Percentiles rank a stretch among this genome's conserved stretches.
phyloP scores from a whole-genome alignment of 2,888 invertebrate species.

The Polydrusus tereticollis region DNA sequence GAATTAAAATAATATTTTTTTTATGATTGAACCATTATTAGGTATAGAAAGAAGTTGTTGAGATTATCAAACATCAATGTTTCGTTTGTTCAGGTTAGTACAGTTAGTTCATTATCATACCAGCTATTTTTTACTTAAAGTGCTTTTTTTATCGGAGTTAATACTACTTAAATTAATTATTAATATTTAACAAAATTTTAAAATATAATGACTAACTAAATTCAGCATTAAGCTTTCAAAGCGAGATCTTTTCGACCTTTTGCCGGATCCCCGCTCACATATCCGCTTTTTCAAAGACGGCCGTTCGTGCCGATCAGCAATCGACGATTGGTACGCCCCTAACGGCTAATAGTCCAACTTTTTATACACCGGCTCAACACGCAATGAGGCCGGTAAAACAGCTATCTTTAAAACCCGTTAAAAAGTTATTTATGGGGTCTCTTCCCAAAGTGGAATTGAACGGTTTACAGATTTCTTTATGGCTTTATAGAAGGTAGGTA shows the following conservation, averaged over 20 bases:
- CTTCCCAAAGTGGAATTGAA: slow-evolving; percentile 14
- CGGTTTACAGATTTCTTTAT: slow-evolving; percentile 37
- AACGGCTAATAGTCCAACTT: slow-evolving; percentile 63
- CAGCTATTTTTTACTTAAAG: too few relatives aligned
- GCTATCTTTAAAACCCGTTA: slow-evolving; percentile 55
- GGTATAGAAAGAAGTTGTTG: too few relatives aligned
- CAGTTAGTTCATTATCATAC: too few relatives aligned
- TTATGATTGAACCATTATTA: too few relatives aligned
- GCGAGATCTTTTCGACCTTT: neutral
- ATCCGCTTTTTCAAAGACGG: slow-evolving; percentile 38
- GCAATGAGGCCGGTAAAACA: slow-evolving; percentile 61
- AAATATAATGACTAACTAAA: too few relatives aligned
- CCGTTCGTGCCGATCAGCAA: slow-evolving; percentile 40
- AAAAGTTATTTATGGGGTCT: slow-evolving; percentile 49
- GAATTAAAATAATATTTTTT: too few relatives aligned
- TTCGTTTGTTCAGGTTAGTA: too few relatives aligned
- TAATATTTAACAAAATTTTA: too few relatives aligned
- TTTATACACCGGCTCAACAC: slow-evolving; percentile 53
- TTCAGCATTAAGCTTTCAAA: neutral
- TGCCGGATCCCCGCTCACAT: neutral
- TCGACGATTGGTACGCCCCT: slow-evolving; percentile 58
- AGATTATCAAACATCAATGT: too few relatives aligned
- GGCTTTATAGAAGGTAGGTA: neutral
- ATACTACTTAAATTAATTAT: too few relatives aligned
- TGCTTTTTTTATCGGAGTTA: too few relatives aligned